A percentile compares a stretch with the other conserved stretches of the same genome.
Conservation (phyloP, 2,888 invertebrate species). For the Yponomeuta plumbellus region DNA sequence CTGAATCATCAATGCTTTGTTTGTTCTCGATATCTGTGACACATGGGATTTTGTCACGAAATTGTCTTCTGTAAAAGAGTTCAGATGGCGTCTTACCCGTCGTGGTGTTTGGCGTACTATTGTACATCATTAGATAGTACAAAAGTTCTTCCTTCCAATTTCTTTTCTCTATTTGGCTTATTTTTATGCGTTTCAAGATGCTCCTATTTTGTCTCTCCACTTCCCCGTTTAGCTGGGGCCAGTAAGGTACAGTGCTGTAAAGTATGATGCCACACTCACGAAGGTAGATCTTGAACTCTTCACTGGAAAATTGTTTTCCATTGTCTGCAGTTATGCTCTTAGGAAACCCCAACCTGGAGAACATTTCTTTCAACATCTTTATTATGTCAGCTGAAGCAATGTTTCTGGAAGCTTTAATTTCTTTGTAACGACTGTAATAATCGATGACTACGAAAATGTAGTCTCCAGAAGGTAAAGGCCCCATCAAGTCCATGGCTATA, state of each 20-base stretch:
- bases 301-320: constrained; percentile 27
- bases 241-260: constrained; percentile 19
- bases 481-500: constrained; percentile 19
- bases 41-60: constrained; percentile 19
- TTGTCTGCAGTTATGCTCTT: constrained; percentile 27
- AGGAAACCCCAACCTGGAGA: constrained; percentile 25
- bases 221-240: constrained; percentile 22
- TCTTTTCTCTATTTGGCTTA: constrained; percentile 22
- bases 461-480: constrained; percentile 17
- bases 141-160: constrained; percentile 21
- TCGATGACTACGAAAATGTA: constrained; percentile 17
- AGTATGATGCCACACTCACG: constrained; percentile 22
- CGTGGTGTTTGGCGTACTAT: constrained; percentile 13
- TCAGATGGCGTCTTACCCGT: constrained; percentile 17
- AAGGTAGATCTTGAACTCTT: constrained; percentile 25
- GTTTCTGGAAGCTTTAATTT: constrained; percentile 14
- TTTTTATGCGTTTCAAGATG: constrained; percentile 24
- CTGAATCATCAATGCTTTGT: constrained; percentile 15
- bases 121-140: constrained; percentile 23
- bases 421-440: constrained; percentile 18
- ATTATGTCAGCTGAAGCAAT: constrained; percentile 13
- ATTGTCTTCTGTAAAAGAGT: constrained; percentile 15
- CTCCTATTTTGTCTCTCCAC: constrained; percentile 21
- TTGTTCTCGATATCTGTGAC: not conserved
- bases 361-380: constrained; percentile 14